A percentile compares a stretch with the other conserved stretches of the same genome.
These are phyloP conservation scores for Tachina fera DNA, from an alignment of 2,888 invertebrate genomes.

Conservation along the genomic window DNA sequence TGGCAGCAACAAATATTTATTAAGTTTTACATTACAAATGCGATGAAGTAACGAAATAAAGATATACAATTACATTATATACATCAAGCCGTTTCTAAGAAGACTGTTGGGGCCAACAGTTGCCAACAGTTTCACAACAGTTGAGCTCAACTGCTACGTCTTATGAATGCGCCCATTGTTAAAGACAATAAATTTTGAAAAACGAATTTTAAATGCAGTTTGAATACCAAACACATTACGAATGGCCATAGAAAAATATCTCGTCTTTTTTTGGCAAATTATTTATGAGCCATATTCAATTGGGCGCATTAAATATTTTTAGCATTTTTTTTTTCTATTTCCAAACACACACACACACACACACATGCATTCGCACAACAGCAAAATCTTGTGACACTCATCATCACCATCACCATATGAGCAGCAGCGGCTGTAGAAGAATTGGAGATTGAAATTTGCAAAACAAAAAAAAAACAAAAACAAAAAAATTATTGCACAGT, in stretches of 20 bases:
- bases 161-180: too few species aligned
- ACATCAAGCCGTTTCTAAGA: too few species aligned
- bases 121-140: too few species aligned
- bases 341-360: neutral
- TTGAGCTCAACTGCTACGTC: too few species aligned
- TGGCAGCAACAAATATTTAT: too few species aligned
- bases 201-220: slow-evolving; percentile 32
- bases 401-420: slow-evolving; percentile 6
- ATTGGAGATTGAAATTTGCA: neutral
- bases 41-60: too few species aligned
- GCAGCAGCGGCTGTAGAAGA: neutral
- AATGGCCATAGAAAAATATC: neutral
- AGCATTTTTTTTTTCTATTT: neutral
- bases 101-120: too few species aligned
- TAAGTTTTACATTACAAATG: too few species aligned
- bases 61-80: too few species aligned
- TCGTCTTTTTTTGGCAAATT: slow-evolving; percentile 55
- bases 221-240: slow-evolving; percentile 8
- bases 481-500: neutral
- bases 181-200: slow-evolving; percentile 28
- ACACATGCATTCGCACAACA: neutral
- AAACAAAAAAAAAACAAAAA: neutral
- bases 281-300: slow-evolving; percentile 63
- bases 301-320: slow-evolving; percentile 53
- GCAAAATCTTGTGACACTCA: slow-evolving; percentile 39